Evolutionary conservation across 2,113 vertebrate genomes (phyloP).

Genomic region (Noctilio leporinus): DNA sequence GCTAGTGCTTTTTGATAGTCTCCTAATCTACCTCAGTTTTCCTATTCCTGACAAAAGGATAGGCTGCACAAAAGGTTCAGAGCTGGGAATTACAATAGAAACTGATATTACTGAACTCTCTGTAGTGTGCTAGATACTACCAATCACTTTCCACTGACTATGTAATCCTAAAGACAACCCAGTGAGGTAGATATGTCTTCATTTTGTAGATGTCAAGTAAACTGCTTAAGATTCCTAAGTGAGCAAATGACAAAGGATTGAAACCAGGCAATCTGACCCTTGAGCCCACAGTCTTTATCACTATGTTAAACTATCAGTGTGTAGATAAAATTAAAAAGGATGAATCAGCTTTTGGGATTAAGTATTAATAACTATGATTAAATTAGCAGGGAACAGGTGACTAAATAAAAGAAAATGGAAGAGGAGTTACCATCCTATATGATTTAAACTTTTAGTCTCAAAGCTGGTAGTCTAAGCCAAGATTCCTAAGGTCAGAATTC

Average conservation of each 20-base stretch:
- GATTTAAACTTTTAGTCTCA: not conserved
- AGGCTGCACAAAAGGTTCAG: not conserved
- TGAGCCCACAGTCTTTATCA: not conserved
- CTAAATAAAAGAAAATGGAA: not conserved
- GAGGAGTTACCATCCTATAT: not conserved
- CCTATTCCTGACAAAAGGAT: not conserved
- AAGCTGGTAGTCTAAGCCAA: not conserved
- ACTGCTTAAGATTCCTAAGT: slow-evolving; percentile 21
- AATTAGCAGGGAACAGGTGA: not conserved
- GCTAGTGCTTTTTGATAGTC: not conserved
- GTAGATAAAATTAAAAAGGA: slow-evolving; percentile 3
- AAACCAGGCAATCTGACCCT: not conserved
- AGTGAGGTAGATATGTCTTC: not conserved
- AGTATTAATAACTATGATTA: slow-evolving; percentile 10
- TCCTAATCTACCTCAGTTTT: not conserved
- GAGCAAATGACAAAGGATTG: not conserved
- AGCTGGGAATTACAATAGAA: not conserved
- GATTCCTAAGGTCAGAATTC: not conserved
- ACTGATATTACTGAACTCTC: not conserved
- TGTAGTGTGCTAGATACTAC: not conserved
- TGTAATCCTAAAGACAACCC: not conserved
- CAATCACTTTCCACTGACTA: not conserved
- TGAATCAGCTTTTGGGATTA: not conserved
- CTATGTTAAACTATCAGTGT: not conserved
- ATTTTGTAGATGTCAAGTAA: not conserved